phyloP scores from a whole-genome alignment of 2,888 invertebrate genomes.

The Carpatolechia fugitivella region DNA sequence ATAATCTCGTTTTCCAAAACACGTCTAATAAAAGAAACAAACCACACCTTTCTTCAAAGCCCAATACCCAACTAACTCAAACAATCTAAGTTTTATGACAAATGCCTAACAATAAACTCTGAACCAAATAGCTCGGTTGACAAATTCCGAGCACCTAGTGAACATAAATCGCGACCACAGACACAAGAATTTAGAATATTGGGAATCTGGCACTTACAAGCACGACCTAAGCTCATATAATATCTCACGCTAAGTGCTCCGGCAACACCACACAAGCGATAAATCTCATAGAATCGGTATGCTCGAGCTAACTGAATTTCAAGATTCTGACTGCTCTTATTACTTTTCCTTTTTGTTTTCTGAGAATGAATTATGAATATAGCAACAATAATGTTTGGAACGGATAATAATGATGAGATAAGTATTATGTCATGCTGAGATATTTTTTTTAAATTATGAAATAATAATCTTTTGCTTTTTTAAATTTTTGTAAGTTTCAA shows the following conservation, averaged over 20 bases:
- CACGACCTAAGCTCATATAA: not conserved
- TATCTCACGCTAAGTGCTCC: conserved; percentile 4
- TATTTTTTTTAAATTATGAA: too few relatives aligned
- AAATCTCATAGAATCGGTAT: not conserved
- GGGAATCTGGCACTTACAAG: not conserved
- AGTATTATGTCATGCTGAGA: too few relatives aligned
- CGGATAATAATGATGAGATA: too few relatives aligned
- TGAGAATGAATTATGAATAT: too few relatives aligned
- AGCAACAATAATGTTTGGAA: too few relatives aligned
- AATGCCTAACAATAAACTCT: too few relatives aligned
- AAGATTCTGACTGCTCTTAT: not conserved
- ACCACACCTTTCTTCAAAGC: not conserved
- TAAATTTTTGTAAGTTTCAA: too few relatives aligned
- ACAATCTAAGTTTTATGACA: not conserved
- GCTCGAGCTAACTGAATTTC: conserved; percentile 6
- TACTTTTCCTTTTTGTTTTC: too few relatives aligned
- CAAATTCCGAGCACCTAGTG: not conserved
- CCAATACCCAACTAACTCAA: not conserved
- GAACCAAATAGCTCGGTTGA: not conserved
- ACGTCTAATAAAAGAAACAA: too few relatives aligned
- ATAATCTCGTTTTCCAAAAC: too few relatives aligned
- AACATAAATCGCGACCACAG: not conserved
- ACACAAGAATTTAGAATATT: not conserved
- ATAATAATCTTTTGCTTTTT: too few relatives aligned
- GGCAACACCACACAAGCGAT: conserved; percentile 4